phyloP scores from a whole-genome alignment of 1,140 invertebrate species.

The Colletes latitarsis region DNA sequence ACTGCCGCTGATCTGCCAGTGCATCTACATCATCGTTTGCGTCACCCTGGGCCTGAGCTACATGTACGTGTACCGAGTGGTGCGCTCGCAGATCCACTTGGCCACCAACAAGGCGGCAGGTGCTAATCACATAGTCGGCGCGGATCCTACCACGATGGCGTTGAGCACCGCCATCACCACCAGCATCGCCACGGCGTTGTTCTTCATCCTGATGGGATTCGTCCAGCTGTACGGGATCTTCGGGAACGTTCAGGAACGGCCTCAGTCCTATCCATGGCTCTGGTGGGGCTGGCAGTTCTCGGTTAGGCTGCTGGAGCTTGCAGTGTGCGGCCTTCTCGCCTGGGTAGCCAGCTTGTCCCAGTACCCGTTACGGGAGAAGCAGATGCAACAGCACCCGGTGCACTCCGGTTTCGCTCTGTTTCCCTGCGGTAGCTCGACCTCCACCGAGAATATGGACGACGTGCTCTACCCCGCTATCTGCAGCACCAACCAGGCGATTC shows the following conservation, averaged over 20 bases:
- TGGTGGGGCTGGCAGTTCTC: constrained; percentile 95
- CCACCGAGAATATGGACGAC: constrained; percentile 85
- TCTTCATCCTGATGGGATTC: constrained; percentile 90
- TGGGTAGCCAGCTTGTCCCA: constrained; percentile 89
- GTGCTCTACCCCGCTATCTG: constrained; percentile 90
- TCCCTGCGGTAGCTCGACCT: constrained; percentile 88
- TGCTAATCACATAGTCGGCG: constrained; percentile 68
- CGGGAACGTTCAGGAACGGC: constrained; percentile 83
- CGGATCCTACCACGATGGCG: constrained; percentile 78
- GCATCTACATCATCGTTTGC: constrained; percentile 90
- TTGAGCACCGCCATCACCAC: constrained; percentile 90
- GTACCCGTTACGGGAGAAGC: constrained; percentile 80
- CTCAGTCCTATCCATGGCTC: constrained; percentile 87
- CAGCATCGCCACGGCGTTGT: constrained; percentile 90
- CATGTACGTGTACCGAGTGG: constrained; percentile 88
- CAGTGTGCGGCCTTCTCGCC: constrained; percentile 90
- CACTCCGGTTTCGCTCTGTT: constrained; percentile 88
- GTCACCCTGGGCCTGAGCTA: constrained; percentile 91
- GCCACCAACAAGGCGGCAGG: constrained; percentile 73
- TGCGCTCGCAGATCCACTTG: constrained; percentile 74
- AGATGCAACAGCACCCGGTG: constrained; percentile 76
- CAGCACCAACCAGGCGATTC: constrained; percentile 91
- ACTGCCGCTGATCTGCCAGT: constrained; percentile 89
- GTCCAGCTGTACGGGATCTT: constrained; percentile 92
- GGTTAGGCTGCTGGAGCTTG: constrained; percentile 90